These are phyloP conservation scores for Scelioninae gen. 2 DNA, from an alignment of 2,888 invertebrate species.

Conservation along the genomic window DNA sequence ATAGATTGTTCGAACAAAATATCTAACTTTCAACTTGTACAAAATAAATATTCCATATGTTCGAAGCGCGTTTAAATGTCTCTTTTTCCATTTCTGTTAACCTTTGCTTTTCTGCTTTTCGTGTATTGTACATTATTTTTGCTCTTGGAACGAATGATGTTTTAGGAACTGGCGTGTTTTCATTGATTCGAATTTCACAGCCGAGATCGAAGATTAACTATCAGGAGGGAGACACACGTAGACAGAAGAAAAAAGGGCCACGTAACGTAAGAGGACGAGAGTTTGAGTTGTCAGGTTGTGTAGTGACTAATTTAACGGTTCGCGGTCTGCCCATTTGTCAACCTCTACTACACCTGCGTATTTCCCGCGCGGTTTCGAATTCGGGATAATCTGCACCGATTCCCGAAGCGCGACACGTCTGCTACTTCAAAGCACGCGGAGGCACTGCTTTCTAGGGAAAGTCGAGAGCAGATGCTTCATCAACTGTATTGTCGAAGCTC, in stretches of 20 bases:
- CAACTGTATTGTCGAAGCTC: slow-evolving; percentile 30
- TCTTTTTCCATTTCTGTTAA: no score
- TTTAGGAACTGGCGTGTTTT: not conserved
- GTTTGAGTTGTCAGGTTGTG: slow-evolving; percentile 60
- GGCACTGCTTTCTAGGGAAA: slow-evolving; percentile 38
- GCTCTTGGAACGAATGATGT: not conserved
- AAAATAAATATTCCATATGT: no score
- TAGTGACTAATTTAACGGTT: slow-evolving; percentile 64
- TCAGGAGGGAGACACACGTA: slow-evolving; percentile 26
- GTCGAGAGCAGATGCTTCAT: slow-evolving; percentile 45
- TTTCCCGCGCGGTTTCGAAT: slow-evolving; percentile 60
- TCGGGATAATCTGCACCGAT: slow-evolving; percentile 56
- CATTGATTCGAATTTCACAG: slow-evolving; percentile 19
- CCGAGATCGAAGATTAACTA: slow-evolving; percentile 36
- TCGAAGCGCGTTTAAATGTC: no score
- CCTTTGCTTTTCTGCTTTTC: not conserved
- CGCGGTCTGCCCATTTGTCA: slow-evolving; percentile 63
- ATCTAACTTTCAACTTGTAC: no score
- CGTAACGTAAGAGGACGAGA: slow-evolving; percentile 52
- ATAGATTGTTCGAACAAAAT: no score
- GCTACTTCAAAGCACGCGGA: slow-evolving; percentile 52
- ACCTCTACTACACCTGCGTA: slow-evolving; percentile 61
- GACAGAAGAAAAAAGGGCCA: slow-evolving; percentile 32
- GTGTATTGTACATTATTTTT: not conserved
- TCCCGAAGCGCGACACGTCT: slow-evolving; percentile 59